Conservation (phyloP, 2,797 vertebrate species). For the Nyctibius grandis region DNA sequence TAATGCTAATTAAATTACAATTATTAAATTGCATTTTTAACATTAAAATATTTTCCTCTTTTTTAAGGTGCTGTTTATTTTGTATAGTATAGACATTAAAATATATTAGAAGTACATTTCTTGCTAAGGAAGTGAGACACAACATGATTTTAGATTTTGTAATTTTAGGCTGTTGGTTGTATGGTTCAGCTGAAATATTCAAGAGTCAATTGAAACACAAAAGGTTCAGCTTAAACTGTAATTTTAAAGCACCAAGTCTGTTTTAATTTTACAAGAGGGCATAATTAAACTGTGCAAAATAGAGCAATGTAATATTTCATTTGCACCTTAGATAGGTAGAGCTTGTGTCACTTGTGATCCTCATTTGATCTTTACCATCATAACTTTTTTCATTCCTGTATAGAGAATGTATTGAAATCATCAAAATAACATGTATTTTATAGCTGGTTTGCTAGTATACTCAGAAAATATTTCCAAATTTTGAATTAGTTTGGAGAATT, state of each 20-base stretch:
- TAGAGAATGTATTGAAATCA: neutral
- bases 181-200: neutral
- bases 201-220: neutral
- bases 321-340: neutral
- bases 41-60: neutral
- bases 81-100: neutral
- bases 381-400: neutral
- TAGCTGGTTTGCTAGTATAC: neutral
- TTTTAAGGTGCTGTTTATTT: neutral
- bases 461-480: neutral
- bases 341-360: conserved; percentile 3
- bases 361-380: neutral
- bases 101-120: neutral
- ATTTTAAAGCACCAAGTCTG: neutral
- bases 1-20: neutral
- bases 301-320: neutral
- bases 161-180: neutral
- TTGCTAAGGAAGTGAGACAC: neutral
- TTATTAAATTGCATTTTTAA: neutral
- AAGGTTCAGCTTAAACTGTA: neutral
- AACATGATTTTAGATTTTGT: neutral
- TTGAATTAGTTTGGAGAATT: neutral
- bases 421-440: neutral
- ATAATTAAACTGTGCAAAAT: neutral
- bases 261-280: neutral